A percentile compares a stretch with the other conserved stretches of the same genome.
These are phyloP conservation scores for Python bivittatus DNA, from an alignment of 2,113 vertebrate species.

Conservation along the genomic window DNA sequence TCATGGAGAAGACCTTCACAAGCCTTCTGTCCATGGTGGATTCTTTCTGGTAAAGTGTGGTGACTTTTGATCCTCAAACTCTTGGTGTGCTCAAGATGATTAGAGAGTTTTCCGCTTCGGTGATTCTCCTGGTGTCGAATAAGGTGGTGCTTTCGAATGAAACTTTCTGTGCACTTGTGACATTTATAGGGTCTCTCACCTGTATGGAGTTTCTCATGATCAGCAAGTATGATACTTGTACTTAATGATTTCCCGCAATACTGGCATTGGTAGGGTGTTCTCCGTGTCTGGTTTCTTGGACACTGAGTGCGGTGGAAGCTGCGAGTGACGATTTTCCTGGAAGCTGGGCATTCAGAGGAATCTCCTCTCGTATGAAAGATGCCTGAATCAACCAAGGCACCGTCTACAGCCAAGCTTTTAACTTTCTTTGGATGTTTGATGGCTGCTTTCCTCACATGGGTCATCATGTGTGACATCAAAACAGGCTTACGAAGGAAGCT, in stretches of 20 bases:
- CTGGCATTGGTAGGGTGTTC: not conserved
- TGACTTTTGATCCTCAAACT: not conserved
- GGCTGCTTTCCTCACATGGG: not conserved
- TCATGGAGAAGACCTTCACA: not conserved
- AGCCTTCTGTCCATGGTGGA: not conserved
- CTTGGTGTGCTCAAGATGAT: not conserved
- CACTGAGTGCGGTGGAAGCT: not conserved
- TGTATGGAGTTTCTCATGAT: not conserved
- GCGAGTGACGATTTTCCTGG: not conserved
- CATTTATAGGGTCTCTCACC: slow-evolving; percentile 41
- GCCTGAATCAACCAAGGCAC: not conserved
- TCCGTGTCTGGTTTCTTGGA: not conserved
- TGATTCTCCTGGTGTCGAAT: not conserved
- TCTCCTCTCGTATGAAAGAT: not conserved
- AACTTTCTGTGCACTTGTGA: slow-evolving; percentile 1
- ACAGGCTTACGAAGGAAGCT: not conserved
- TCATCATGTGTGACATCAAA: not conserved
- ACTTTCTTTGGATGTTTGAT: not conserved
- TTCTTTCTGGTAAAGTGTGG: not conserved
- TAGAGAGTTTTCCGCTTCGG: not conserved
- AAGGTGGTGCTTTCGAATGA: slow-evolving; percentile 1
- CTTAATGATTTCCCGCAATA: slow-evolving; percentile 23
- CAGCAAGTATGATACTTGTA: not conserved
- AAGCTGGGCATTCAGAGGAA: not conserved
- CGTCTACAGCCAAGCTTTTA: too few relatives aligned